These are phyloP conservation scores for Cardiocondyla obscurior DNA, from an alignment of 1,140 invertebrate genomes.

Conservation along the genomic window DNA sequence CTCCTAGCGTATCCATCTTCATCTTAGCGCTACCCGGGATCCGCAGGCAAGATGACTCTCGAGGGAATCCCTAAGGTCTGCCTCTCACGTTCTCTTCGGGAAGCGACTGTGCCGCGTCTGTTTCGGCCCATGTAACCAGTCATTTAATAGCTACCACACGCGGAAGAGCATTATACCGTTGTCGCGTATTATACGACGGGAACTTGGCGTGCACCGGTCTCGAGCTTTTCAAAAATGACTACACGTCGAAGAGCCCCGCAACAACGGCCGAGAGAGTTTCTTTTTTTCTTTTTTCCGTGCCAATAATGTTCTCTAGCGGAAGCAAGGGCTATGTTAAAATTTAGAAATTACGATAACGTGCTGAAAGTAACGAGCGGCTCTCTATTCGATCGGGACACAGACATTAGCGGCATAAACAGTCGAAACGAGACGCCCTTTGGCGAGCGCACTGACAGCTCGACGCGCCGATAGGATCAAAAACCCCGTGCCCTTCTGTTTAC, in stretches of 20 bases:
- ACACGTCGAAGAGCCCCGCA: conserved; percentile 34
- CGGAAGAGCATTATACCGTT: conserved; percentile 72
- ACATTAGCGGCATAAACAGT: conserved; percentile 11
- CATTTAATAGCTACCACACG: conserved; percentile 75
- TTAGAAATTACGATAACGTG: neutral
- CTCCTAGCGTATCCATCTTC: conserved; percentile 46
- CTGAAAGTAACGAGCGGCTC: neutral
- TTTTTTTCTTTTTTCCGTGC: neutral
- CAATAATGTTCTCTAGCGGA: neutral
- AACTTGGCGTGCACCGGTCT: conserved; percentile 44
- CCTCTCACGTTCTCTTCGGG: conserved; percentile 50
- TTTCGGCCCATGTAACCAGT: conserved; percentile 67
- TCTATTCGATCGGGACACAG: neutral
- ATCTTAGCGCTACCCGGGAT: conserved; percentile 36
- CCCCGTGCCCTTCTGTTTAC: conserved; percentile 3
- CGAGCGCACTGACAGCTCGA: conserved; percentile 12
- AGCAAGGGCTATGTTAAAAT: neutral
- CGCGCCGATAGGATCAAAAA: conserved; percentile 7
- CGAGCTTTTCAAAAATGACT: conserved; percentile 64
- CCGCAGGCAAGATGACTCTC: conserved; percentile 12
- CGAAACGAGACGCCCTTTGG: conserved; percentile 8
- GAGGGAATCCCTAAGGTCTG: neutral
- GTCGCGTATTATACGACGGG: conserved; percentile 69
- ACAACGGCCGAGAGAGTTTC: neutral
- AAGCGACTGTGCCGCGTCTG: conserved; percentile 64